A percentile compares a stretch with the other conserved stretches of the same genome.
Conservation (phyloP, 2,888 invertebrate genomes). For the Taphrorychus bicolor region DNA sequence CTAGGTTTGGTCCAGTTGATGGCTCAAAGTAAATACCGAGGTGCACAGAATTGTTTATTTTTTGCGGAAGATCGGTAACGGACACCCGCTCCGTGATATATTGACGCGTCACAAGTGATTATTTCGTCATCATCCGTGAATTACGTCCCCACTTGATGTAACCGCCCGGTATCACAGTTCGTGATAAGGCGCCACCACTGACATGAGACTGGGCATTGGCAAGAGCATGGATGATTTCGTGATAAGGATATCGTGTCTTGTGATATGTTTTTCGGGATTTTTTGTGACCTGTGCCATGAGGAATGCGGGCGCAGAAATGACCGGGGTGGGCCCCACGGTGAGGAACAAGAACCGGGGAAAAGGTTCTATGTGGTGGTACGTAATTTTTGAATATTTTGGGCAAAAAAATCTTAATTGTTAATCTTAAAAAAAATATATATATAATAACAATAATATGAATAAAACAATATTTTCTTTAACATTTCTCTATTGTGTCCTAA, state of each 20-base stretch:
- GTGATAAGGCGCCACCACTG: background rate
- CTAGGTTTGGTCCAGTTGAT: constrained; percentile 39
- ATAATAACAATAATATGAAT: too few relatives aligned
- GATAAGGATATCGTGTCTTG: constrained; percentile 31
- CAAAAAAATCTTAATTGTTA: too few relatives aligned
- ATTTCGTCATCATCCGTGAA: constrained; percentile 5
- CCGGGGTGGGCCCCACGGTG: constrained; percentile 38
- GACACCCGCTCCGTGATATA: constrained; percentile 38
- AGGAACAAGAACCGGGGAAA: constrained; percentile 74
- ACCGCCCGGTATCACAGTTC: background rate
- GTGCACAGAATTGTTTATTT: constrained; percentile 42
- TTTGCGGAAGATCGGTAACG: constrained; percentile 42
- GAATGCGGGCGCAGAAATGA: constrained; percentile 47
- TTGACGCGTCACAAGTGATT: constrained; percentile 27
- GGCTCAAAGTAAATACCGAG: constrained; percentile 41
- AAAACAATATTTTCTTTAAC: too few relatives aligned
- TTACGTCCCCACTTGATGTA: constrained; percentile 14
- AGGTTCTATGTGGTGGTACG: constrained; percentile 94
- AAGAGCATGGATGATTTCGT: constrained; percentile 19
- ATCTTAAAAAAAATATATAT: too few relatives aligned
- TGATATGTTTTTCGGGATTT: constrained; percentile 24
- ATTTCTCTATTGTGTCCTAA: too few relatives aligned
- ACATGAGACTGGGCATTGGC: background rate
- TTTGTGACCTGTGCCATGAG: constrained; percentile 41
- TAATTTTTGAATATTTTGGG: too few relatives aligned